Conservation (phyloP, 2,113 vertebrate species). For the Myotis yumanensis region DNA sequence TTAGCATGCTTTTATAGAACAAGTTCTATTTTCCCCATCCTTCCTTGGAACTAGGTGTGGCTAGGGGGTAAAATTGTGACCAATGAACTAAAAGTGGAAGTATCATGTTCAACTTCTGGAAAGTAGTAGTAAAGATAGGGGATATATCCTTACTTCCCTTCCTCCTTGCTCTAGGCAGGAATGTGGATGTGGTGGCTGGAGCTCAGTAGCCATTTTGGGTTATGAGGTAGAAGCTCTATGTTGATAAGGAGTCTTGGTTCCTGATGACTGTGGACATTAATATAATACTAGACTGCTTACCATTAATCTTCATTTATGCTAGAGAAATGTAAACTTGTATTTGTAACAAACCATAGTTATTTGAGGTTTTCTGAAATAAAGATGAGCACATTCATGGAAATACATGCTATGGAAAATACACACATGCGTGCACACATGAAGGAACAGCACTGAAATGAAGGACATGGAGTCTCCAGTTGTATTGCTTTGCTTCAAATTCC, state of each 20-base stretch:
- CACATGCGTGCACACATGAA: not conserved
- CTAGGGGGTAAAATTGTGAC: not conserved
- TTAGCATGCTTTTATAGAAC: not conserved
- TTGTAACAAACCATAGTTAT: not conserved
- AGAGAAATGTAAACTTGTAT: not conserved
- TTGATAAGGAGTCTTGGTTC: not conserved
- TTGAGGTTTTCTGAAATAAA: not conserved
- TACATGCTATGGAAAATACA: not conserved
- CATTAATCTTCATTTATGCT: not conserved
- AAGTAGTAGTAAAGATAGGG: not conserved
- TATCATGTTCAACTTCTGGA: not conserved
- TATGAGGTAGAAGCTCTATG: not conserved
- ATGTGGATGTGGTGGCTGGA: not conserved
- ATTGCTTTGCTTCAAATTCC: not conserved
- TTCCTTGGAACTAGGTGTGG: not conserved
- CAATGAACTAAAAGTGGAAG: not conserved
- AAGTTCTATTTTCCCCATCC: not conserved
- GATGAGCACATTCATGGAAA: not conserved
- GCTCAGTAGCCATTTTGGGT: not conserved
- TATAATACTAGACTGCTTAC: not conserved
- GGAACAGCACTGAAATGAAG: not conserved
- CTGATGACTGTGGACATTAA: not conserved
- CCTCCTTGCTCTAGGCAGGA: not conserved
- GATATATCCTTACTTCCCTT: not conserved
- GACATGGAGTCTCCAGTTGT: not conserved